A percentile compares a stretch with the other conserved stretches of the same genome.
Conservation (phyloP, 1,140 invertebrate genomes). For the Meteorus sp. region DNA sequence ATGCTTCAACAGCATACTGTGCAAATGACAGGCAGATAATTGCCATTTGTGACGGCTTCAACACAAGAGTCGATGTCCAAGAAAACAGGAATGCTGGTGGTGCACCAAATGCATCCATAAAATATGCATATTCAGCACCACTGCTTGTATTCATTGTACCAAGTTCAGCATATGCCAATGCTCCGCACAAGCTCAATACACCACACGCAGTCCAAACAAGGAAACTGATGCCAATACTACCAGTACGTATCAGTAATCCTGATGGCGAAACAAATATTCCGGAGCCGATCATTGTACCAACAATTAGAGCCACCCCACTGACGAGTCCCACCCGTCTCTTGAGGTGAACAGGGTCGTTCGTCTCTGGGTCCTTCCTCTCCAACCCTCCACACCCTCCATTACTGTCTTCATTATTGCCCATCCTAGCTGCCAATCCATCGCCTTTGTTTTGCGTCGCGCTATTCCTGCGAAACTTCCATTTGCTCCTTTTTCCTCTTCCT, state of each 20-base stretch:
- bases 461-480: slow-evolving; percentile 24
- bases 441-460: slow-evolving; percentile 32
- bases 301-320: slow-evolving; percentile 97
- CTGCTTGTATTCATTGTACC: slow-evolving; percentile 93
- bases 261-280: slow-evolving; percentile 98
- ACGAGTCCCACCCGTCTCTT: slow-evolving; percentile 97
- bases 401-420: slow-evolving; percentile 55
- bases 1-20: slow-evolving; percentile 91
- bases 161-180: slow-evolving; percentile 88
- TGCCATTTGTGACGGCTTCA: slow-evolving; percentile 92
- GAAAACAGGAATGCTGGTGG: slow-evolving; percentile 89
- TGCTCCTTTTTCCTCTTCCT: slow-evolving; percentile 27
- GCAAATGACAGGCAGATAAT: slow-evolving; percentile 94
- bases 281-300: slow-evolving; percentile 93
- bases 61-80: slow-evolving; percentile 87
- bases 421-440: slow-evolving; percentile 42
- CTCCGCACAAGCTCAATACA: slow-evolving; percentile 85
- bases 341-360: slow-evolving; percentile 94
- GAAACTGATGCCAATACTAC: slow-evolving; percentile 92
- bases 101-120: slow-evolving; percentile 87
- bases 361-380: slow-evolving; percentile 88
- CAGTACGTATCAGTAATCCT: slow-evolving; percentile 86
- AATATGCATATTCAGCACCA: slow-evolving; percentile 91
- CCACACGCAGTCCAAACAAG: slow-evolving; percentile 93
- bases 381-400: slow-evolving; percentile 62